Evolutionary conservation across 2,797 vertebrate species (phyloP).

Genomic region (Cyprinella venusta): DNA sequence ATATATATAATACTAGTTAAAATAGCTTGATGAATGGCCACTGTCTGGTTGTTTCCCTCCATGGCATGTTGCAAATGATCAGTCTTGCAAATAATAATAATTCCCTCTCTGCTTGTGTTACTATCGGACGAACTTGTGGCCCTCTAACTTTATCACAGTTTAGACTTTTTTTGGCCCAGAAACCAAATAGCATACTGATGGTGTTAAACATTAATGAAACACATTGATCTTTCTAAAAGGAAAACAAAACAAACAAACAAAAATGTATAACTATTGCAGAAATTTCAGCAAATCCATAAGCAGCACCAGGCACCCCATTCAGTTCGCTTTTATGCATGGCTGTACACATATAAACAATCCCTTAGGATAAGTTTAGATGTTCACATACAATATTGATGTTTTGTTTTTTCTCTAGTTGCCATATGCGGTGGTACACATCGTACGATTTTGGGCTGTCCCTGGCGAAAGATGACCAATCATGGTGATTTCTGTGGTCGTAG

Average conservation of each 20-base stretch:
- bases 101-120: neutral
- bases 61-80: neutral
- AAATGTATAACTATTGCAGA: neutral
- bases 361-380: neutral
- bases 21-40: conserved; percentile 26
- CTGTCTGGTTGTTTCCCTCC: neutral
- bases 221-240: neutral
- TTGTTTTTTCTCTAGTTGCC: neutral
- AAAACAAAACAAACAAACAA: neutral
- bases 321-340: neutral
- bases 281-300: neutral
- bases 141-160: neutral
- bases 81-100: neutral
- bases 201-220: neutral
- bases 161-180: neutral
- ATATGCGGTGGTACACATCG: too few species aligned
- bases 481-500: too few species aligned
- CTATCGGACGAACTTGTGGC: neutral
- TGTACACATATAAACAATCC: neutral
- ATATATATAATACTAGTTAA: neutral
- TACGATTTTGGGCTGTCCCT: too few species aligned
- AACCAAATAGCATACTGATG: neutral
- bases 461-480: too few species aligned
- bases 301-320: neutral
- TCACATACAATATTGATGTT: neutral